Base-by-base conservation (phyloP, 2,113 vertebrate species). In the Melanotaenia duboulayi region DNA sequence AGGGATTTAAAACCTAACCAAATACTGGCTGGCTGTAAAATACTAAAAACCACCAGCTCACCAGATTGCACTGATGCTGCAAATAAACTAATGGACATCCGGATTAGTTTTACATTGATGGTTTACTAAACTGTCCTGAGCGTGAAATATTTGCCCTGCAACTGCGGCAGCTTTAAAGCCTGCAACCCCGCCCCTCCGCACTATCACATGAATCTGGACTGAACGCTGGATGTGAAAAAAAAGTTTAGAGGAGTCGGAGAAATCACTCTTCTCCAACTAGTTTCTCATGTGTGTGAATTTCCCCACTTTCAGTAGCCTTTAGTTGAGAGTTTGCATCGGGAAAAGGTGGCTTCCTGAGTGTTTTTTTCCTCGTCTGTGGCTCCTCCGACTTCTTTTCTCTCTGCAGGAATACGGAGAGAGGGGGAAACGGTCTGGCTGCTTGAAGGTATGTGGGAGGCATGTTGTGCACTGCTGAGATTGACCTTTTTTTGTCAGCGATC, bases 101-200 rank as follows among this genome's bases (percentile, higher is more conserved):
- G 17, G 44, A 19, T 48, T 19, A 19, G 6, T 40, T 19, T 32
- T 13, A 11, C 12, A 63, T 14, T 70, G 56, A 63, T 76, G 74
- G 54, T 74, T 74, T 52, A 48, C 64, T 17, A 49, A 67, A 57
- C 54, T 39, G 68, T 22, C 25, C 61, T 58, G 13, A 8, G 56
- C 74, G 48, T 78, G 39, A 79, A 70, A 80, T 75, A 65, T 80
- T 82, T 86, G 39, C 55, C 62, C 74, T 74, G 83, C 58, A 79
- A 80, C 90, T 90, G 87, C 87, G 86, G 90, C 86, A 76, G 84
- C 91, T 92, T 92, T 92, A 92, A 92, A 91, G 64, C 48, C 85
- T 58, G 16, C 85, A 80, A 75, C 91, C 90, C 88, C 91, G 91
- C 91, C 91, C 88, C 89, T 93, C 78, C 46, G 62, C 84, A 77